phyloP scores from a whole-genome alignment of 2,113 vertebrate species.

The Penelope pileata region DNA sequence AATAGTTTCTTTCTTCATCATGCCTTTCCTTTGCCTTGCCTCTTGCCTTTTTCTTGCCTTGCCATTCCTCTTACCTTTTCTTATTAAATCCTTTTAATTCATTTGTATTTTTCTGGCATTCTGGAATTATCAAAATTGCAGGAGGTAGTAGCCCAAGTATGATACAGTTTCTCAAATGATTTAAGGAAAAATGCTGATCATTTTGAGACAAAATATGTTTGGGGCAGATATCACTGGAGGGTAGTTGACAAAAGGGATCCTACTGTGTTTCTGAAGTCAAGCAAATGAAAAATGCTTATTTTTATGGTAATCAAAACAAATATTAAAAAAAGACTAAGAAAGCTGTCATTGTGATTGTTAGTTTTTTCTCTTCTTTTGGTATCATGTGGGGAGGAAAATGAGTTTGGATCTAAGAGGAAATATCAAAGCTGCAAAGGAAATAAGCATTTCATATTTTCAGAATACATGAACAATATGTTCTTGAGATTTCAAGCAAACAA shows the following conservation, averaged over 20 bases:
- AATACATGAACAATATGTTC: background rate
- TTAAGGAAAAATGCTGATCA: background rate
- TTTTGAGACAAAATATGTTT: background rate
- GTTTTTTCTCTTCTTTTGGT: background rate
- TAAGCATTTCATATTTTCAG: background rate
- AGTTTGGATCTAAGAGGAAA: background rate
- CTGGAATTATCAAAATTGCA: background rate
- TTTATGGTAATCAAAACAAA: background rate
- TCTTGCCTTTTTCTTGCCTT: background rate
- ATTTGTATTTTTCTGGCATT: background rate
- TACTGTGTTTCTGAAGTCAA: background rate
- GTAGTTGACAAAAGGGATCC: background rate
- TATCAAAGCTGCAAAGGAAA: background rate
- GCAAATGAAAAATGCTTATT: background rate
- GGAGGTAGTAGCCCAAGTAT: background rate
- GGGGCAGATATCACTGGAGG: background rate
- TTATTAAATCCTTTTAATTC: background rate
- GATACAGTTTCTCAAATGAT: background rate
- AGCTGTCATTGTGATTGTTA: background rate
- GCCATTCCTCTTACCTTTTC: background rate
- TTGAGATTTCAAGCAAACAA: background rate
- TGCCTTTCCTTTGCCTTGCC: background rate
- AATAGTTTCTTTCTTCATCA: background rate
- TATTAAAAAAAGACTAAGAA: background rate
- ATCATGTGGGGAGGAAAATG: background rate